Base-by-base conservation (phyloP, 2,888 invertebrate species). In the Epinotia bilunana region DNA sequence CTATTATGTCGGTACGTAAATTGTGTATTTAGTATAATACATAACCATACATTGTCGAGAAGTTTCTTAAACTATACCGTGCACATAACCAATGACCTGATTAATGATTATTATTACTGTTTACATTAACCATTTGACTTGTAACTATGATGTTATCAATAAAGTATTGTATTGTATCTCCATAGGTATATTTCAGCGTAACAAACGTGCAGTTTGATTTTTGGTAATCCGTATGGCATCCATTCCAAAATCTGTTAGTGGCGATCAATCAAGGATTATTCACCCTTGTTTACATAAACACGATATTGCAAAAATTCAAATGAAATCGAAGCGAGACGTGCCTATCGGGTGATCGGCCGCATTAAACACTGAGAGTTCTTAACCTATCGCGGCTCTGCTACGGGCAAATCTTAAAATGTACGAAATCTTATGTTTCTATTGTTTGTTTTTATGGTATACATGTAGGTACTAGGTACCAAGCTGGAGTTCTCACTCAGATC, bases 191-290 rank as follows among this genome's bases (percentile, higher is more conserved):
- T 55, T 55, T 23, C 58, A 23, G n/a, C 53, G 53, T 53, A 7
- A 53, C 53, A n/a, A n/a, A 53, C 5, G 49, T 49, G 39, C 28
- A 63, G 20, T 33, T 65, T 20, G n/a, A 23, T 43, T 16, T 23
- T 43, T 28, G 43, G 20, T 58, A 46, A 69, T 69, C 69, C 69
- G 46, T 46, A 46, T 67, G 39, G 33, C 65, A 39, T 67, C 49
- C 53, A 53, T 69, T 69, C 46, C 58, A 74, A 63, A 60, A 74
- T 71, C 64, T 60, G 74, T 73, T 72, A 64, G 65, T 65, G 65
- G 78, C 81, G 85, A 89, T 89, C 88, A 85, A 89, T 89, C 89
- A 88, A 83, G 86, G 83, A 86, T 84, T 87, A 84, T 82, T 83
- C 83, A 82, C 84, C 88, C 85, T 83, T 83, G 80, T 77, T 77